Percentiles rank a stretch among this genome's conserved stretches.
Evolutionary conservation across 2,113 vertebrate species (phyloP).

Genomic region (Macquaria ambigua): DNA sequence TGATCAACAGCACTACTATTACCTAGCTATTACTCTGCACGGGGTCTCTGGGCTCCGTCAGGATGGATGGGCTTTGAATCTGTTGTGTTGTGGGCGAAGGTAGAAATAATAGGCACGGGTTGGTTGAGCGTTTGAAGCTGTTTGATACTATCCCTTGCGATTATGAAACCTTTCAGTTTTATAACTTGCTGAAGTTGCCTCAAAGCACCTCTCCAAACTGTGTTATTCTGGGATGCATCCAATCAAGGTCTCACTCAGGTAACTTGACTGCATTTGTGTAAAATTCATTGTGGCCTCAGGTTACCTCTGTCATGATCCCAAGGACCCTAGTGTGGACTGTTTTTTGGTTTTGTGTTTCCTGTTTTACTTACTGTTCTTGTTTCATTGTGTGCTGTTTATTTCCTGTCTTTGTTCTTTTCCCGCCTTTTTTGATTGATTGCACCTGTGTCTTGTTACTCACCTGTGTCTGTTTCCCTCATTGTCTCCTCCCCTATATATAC

Average conservation of each 20-base stretch:
- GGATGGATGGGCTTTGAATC: conserved; percentile 64
- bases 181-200: conserved; percentile 21
- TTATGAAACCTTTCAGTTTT: conserved; percentile 44
- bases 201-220: not conserved
- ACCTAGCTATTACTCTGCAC: conserved; percentile 60
- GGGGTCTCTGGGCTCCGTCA: conserved; percentile 34
- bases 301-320: too few relatives aligned
- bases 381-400: too few relatives aligned
- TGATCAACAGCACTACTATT: conserved; percentile 74
- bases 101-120: conserved; percentile 49
- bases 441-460: too few relatives aligned
- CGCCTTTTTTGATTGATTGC: too few relatives aligned
- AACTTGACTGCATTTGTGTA: not conserved
- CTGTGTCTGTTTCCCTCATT: too few relatives aligned
- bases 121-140: conserved; percentile 54
- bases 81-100: conserved; percentile 47
- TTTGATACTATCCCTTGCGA: conserved; percentile 43
- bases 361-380: too few relatives aligned
- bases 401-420: too few relatives aligned
- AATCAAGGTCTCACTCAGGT: not conserved
- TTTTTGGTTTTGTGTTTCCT: too few relatives aligned
- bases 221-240: conserved; percentile 2
- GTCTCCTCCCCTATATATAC: too few relatives aligned
- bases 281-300: not conserved
- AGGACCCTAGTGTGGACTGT: too few relatives aligned